These are phyloP conservation scores for Adelognathus sp. DNA, from an alignment of 2,888 invertebrate genomes.

Conservation along the genomic window DNA sequence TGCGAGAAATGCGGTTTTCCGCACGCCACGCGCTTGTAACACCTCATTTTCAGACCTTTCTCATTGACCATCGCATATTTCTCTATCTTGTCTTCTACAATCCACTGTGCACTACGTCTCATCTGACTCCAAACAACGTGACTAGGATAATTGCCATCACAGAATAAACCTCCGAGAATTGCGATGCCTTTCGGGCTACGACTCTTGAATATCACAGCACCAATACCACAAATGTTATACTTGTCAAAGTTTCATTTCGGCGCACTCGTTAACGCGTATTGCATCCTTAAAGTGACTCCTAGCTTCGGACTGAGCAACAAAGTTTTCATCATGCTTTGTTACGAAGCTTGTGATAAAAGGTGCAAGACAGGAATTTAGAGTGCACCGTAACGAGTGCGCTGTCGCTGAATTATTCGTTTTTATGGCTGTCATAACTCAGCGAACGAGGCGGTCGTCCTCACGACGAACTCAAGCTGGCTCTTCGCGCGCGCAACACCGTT, in stretches of 20 bases:
- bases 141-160: too few species aligned
- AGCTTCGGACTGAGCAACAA: not conserved
- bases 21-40: too few species aligned
- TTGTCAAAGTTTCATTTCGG: not conserved
- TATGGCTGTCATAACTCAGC: conserved; percentile 23
- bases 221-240: not conserved
- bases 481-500: not conserved
- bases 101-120: too few species aligned
- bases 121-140: too few species aligned
- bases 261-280: not conserved
- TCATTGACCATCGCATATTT: too few species aligned
- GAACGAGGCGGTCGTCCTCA: conserved; percentile 16
- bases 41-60: too few species aligned
- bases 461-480: not conserved
- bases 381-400: not conserved
- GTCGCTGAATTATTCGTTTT: conserved; percentile 35
- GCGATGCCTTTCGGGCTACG: not conserved
- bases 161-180: too few species aligned
- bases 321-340: not conserved
- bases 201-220: not conserved
- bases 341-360: not conserved
- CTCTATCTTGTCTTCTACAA: too few species aligned
- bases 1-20: too few species aligned
- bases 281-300: not conserved
- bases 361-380: not conserved